Evolutionary conservation across 2,113 vertebrate genomes (phyloP).

Genomic region (Brevimyrus niger): DNA sequence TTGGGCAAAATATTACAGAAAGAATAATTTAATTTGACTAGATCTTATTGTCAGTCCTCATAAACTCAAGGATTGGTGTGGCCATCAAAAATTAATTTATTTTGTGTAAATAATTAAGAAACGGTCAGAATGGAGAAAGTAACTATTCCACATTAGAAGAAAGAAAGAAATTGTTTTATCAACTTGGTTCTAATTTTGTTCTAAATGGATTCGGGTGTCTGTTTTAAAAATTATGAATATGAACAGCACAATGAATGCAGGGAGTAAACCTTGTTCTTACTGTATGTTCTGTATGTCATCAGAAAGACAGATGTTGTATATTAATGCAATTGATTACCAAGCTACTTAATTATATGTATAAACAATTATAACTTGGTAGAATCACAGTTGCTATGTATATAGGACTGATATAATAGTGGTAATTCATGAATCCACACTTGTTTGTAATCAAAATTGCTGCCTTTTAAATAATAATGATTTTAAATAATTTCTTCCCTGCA

Average conservation of each 20-base stretch:
- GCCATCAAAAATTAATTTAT: slow-evolving; percentile 45
- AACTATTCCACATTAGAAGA: slow-evolving; percentile 23
- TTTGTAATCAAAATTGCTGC: not conserved
- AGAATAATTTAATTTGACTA: slow-evolving; percentile 55
- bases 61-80: slow-evolving; percentile 46
- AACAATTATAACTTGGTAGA: not conserved
- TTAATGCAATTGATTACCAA: not conserved
- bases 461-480: not conserved
- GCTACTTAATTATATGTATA: not conserved
- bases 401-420: not conserved
- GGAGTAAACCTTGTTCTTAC: not conserved
- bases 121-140: slow-evolving; percentile 23
- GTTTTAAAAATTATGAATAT: slow-evolving; percentile 11
- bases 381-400: not conserved
- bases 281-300: not conserved
- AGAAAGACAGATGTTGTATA: not conserved
- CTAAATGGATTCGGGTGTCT: slow-evolving; percentile 20
- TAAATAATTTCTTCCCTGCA: not conserved
- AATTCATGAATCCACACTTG: not conserved
- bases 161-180: slow-evolving; percentile 24
- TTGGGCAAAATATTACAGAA: slow-evolving; percentile 37
- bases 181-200: slow-evolving; percentile 17
- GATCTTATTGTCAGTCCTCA: slow-evolving; percentile 46
- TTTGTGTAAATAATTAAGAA: slow-evolving; percentile 57
- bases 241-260: not conserved